Conservation (phyloP, 2,113 vertebrate species). For the Todiramphus chloris region DNA sequence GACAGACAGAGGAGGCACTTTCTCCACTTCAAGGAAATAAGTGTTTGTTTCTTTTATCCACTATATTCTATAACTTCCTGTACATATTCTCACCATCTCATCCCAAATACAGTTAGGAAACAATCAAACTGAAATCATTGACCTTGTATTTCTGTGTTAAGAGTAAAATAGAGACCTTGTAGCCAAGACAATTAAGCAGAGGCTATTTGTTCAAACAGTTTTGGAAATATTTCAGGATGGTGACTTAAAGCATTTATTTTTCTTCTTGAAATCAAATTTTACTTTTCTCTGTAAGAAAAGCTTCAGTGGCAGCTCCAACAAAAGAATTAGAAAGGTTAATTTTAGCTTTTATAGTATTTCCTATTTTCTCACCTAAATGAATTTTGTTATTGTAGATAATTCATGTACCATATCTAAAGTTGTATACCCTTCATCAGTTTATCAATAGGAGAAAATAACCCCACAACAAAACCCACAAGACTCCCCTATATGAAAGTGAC, state of each 20-base stretch:
- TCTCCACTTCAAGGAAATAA: neutral
- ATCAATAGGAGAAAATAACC: neutral
- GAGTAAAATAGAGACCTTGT: neutral
- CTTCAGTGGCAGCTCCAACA: neutral
- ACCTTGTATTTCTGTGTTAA: neutral
- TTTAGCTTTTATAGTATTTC: neutral
- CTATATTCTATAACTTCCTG: neutral
- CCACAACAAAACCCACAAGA: neutral
- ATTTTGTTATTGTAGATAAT: neutral
- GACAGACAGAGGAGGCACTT: neutral
- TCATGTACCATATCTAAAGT: neutral
- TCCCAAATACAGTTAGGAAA: neutral
- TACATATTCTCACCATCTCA: neutral
- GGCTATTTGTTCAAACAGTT: neutral
- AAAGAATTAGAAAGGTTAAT: neutral
- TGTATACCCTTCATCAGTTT: neutral
- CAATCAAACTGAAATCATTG: neutral
- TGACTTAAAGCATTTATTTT: neutral
- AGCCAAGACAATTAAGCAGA: neutral
- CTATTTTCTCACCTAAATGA: neutral
- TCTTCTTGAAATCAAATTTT: neutral
- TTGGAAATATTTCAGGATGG: neutral
- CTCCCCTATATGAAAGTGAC: neutral
- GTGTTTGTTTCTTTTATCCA: neutral
- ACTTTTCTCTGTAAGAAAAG: neutral